Percentiles rank a stretch among this genome's conserved stretches.
Conservation (phyloP, 2,797 vertebrate species). For the Protonibea diacanthus region DNA sequence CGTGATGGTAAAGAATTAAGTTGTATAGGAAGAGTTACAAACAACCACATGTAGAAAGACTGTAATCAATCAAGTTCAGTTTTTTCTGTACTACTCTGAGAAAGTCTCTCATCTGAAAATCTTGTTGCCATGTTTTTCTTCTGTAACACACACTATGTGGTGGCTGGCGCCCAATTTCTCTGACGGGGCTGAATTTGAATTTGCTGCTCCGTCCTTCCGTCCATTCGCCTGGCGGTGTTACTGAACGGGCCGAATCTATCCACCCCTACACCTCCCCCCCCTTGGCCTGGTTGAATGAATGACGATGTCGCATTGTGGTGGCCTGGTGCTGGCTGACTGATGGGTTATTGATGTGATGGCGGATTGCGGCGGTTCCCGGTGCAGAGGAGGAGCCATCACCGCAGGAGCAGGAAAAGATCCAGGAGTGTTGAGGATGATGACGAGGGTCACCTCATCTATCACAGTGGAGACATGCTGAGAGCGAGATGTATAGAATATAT, state of each 20-base stretch:
- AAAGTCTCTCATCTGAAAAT: conserved; percentile 96
- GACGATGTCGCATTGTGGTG: conserved; percentile 91
- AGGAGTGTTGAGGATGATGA: conserved; percentile 98
- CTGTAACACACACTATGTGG: conserved; percentile 97
- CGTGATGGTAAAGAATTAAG: conserved; percentile 56
- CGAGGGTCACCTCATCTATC: conserved; percentile 99
- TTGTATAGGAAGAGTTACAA: conserved; percentile 57
- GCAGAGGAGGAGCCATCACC: conserved; percentile 93
- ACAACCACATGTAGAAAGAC: conserved; percentile 76
- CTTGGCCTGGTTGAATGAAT: conserved; percentile 91
- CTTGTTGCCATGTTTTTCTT: conserved; percentile 98
- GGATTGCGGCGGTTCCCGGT: conserved; percentile 89
- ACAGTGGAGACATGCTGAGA: conserved; percentile 98
- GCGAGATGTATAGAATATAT: conserved; percentile 97
- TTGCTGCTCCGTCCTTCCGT: conserved; percentile 92
- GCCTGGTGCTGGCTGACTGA: conserved; percentile 91
- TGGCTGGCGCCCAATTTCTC: conserved; percentile 94
- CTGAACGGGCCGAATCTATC: conserved; percentile 95
- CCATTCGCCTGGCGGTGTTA: conserved; percentile 93
- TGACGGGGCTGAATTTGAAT: conserved; percentile 96
- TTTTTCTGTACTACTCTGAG: conserved; percentile 85
- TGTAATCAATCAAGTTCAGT: conserved; percentile 80
- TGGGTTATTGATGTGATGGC: conserved; percentile 90
- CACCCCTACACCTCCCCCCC: conserved; percentile 89
- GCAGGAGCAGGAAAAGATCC: conserved; percentile 92